These are phyloP conservation scores for Atlantisia rogersi DNA, from an alignment of 2,113 vertebrate genomes.

Conservation along the genomic window DNA sequence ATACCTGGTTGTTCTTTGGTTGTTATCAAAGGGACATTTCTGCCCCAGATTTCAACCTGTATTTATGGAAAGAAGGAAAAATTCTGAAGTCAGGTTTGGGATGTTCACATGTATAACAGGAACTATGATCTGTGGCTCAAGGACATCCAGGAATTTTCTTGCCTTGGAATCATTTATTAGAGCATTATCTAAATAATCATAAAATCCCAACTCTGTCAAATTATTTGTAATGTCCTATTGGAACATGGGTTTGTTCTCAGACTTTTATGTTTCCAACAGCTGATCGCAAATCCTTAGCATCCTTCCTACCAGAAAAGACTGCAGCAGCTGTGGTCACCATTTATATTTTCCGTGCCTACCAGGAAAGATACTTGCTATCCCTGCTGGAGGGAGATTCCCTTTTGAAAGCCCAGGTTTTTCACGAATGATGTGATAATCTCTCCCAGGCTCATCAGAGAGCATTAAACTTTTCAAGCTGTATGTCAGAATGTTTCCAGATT, in stretches of 20 bases:
- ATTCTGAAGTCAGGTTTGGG: constrained; percentile 20
- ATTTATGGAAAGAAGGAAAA: constrained; percentile 63
- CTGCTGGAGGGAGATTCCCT: background rate
- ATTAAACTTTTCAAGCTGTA: background rate
- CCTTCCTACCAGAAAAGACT: constrained; percentile 17
- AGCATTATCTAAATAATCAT: constrained; percentile 48
- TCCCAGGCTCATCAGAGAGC: background rate
- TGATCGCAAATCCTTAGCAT: constrained; percentile 42
- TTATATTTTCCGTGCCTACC: constrained; percentile 41
- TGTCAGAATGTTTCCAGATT: constrained; percentile 40
- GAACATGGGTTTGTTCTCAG: background rate
- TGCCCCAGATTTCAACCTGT: constrained; percentile 7
- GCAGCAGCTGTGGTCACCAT: background rate
- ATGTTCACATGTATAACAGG: background rate
- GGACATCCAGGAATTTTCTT: constrained; percentile 67
- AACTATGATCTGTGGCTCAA: constrained; percentile 57
- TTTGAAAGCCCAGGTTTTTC: constrained; percentile 18
- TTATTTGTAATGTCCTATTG: constrained; percentile 51
- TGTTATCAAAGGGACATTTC: background rate
- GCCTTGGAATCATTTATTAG: constrained; percentile 52
- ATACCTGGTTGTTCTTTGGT: background rate
- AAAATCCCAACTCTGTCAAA: constrained; percentile 29
- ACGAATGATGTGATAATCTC: background rate
- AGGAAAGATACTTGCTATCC: background rate
- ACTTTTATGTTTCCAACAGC: constrained; percentile 37